Percentiles rank a stretch among this genome's conserved stretches.
phyloP scores from a whole-genome alignment of 1,140 invertebrate genomes.

The Drosophila varians region DNA sequence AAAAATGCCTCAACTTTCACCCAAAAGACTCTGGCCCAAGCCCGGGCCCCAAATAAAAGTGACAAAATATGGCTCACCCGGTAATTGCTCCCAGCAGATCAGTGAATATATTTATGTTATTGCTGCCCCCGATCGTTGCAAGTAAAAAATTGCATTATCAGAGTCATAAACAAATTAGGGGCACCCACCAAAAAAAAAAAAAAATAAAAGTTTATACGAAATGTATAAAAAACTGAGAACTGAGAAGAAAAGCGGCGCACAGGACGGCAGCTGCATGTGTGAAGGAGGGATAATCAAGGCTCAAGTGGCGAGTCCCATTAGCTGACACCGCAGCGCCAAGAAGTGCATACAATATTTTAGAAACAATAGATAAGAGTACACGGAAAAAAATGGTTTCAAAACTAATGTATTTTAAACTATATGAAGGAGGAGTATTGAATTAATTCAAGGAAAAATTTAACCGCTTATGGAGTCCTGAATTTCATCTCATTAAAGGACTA shows the following conservation, averaged over 20 bases:
- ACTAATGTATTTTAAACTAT: neutral
- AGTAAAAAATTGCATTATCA: constrained; percentile 80
- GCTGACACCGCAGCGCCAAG: constrained; percentile 57
- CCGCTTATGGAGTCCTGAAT: too few relatives aligned
- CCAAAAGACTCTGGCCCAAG: constrained; percentile 10
- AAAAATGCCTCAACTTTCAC: constrained; percentile 77
- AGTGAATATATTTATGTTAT: constrained; percentile 79
- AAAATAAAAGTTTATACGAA: constrained; percentile 2
- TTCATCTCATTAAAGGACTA: too few relatives aligned
- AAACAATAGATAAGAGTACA: constrained; percentile 56
- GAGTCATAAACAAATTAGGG: constrained; percentile 78
- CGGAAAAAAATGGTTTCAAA: constrained; percentile 1
- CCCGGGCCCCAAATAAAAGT: constrained; percentile 41
- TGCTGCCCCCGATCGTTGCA: constrained; percentile 37
- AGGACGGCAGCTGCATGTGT: constrained; percentile 38
- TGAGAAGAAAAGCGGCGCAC: constrained; percentile 7
- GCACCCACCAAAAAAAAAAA: constrained; percentile 8
- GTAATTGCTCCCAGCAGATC: constrained; percentile 79
- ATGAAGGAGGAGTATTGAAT: neutral
- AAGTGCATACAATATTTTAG: constrained; percentile 75
- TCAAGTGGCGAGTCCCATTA: constrained; percentile 76
- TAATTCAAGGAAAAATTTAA: too few relatives aligned
- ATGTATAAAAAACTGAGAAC: constrained; percentile 2
- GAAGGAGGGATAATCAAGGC: constrained; percentile 53
- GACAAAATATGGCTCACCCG: constrained; percentile 78